phyloP scores from a whole-genome alignment of 2,113 vertebrate species.

The Noturus placidus region DNA sequence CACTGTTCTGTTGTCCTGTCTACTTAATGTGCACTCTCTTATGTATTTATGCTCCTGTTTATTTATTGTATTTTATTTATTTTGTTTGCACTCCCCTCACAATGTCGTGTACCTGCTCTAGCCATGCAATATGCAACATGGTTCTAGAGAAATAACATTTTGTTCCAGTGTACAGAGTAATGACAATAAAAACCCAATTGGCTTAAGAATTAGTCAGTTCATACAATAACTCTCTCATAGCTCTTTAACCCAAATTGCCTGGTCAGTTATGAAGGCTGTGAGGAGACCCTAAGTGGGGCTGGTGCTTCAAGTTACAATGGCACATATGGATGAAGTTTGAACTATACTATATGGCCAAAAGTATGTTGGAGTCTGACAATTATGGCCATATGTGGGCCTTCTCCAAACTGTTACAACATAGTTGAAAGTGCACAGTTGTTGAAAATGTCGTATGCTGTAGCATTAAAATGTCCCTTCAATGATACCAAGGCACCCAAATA shows the following conservation, averaged over 20 bases:
- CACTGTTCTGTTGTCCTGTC: neutral
- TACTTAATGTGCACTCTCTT: neutral
- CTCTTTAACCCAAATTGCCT: neutral
- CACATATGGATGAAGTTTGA: neutral
- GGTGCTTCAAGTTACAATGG: neutral
- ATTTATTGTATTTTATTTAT: neutral
- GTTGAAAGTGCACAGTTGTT: neutral
- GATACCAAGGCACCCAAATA: neutral
- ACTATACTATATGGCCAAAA: neutral
- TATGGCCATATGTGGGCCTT: neutral
- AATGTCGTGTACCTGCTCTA: neutral
- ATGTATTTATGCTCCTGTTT: neutral
- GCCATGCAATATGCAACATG: neutral
- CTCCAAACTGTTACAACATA: neutral
- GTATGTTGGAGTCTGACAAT: neutral
- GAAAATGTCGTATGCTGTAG: neutral
- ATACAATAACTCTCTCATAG: neutral
- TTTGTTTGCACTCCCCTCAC: neutral
- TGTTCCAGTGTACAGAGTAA: neutral
- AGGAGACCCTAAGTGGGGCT: neutral
- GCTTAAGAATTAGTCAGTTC: neutral
- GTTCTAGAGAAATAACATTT: neutral
- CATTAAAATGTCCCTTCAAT: neutral
- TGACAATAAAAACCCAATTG: neutral
- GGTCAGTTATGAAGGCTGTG: neutral